These are phyloP conservation scores for Chrysolina americana DNA, from an alignment of 2,888 invertebrate species.

Conservation along the genomic window DNA sequence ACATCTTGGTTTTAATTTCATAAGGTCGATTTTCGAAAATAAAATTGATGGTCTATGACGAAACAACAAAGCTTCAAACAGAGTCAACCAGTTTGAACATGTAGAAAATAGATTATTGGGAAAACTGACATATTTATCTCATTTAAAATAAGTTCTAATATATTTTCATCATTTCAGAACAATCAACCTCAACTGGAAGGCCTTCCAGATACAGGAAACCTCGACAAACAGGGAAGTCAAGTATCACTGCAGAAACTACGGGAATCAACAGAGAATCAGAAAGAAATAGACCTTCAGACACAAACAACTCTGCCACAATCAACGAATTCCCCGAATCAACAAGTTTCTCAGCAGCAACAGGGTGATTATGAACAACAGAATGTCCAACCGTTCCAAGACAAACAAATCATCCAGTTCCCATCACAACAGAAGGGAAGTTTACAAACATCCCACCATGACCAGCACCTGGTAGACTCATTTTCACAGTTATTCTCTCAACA, in stretches of 20 bases:
- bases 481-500: constrained; percentile 19
- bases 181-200: constrained; percentile 50
- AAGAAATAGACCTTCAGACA: constrained; percentile 6
- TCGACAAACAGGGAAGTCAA: constrained; percentile 34
- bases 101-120: no score
- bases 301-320: not conserved
- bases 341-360: not conserved
- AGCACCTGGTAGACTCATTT: constrained; percentile 2
- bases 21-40: no score
- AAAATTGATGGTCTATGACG: no score
- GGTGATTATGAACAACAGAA: not conserved
- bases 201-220: constrained; percentile 40
- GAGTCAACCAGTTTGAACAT: no score
- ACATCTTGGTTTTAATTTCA: no score
- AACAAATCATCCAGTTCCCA: not conserved
- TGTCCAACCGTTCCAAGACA: constrained; percentile 9
- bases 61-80: no score
- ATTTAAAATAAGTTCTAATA: not conserved
- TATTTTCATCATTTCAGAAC: constrained; percentile 37
- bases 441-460: not conserved
- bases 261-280: not conserved
- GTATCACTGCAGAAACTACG: not conserved
- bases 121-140: no score
- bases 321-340: not conserved
- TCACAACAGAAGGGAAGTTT: not conserved